Percentiles rank a stretch among this genome's conserved stretches.
phyloP scores from a whole-genome alignment of 2,113 vertebrate genomes.

The Smithornis capensis region DNA sequence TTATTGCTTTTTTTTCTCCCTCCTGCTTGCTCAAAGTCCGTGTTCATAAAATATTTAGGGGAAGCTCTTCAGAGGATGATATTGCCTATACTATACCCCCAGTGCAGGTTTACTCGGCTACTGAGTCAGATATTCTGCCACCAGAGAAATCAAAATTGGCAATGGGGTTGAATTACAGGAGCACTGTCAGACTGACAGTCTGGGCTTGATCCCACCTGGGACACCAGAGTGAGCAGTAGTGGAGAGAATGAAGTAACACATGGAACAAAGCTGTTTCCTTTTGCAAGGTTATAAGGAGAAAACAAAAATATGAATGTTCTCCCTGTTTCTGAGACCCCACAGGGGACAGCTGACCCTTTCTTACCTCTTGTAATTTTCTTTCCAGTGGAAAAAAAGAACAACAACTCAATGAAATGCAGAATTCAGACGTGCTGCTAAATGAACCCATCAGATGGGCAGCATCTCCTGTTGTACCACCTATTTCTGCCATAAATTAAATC shows the following conservation, averaged over 20 bases:
- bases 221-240: accelerated
- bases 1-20: not conserved
- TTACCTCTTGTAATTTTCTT: not conserved
- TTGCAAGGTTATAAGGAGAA: not conserved
- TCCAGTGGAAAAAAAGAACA: not conserved
- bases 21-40: constrained; percentile 21
- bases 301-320: not conserved
- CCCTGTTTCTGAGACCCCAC: not conserved
- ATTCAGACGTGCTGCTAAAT: not conserved
- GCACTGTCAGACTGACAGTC: not conserved
- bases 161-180: not conserved
- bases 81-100: constrained; percentile 9
- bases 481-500: not conserved
- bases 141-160: constrained; percentile 20
- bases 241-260: accelerated
- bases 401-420: not conserved
- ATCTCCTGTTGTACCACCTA: not conserved
- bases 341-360: not conserved
- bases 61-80: constrained; percentile 44
- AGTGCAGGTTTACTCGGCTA: constrained; percentile 1
- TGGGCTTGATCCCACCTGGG: not conserved
- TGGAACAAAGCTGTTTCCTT: not conserved
- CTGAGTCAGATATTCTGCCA: constrained; percentile 29
- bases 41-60: constrained; percentile 65
- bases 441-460: not conserved